Conservation (phyloP, 1,140 invertebrate species). For the Drosophila albomicans region DNA sequence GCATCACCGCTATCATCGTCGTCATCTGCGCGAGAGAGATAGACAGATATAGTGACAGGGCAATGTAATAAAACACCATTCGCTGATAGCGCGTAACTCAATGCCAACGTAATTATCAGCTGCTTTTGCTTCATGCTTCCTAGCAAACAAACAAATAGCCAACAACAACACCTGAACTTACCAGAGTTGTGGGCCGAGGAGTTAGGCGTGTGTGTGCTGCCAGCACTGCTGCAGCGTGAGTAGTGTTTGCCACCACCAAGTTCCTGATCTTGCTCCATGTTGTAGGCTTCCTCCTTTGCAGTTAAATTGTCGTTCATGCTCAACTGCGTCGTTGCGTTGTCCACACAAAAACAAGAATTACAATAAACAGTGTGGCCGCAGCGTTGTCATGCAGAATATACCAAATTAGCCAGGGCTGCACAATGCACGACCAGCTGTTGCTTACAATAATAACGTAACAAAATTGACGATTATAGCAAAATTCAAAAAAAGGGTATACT, state of each 20-base stretch:
- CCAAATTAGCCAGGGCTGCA: background rate
- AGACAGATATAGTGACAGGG: conserved; percentile 21
- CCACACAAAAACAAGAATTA: conserved; percentile 64
- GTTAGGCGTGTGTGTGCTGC: conserved; percentile 92
- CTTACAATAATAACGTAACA: too few species aligned
- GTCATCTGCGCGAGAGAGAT: conserved; percentile 56
- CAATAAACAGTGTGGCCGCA: background rate
- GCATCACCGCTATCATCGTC: conserved; percentile 96
- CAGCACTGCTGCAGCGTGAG: conserved; percentile 92
- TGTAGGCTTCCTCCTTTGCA: conserved; percentile 58
- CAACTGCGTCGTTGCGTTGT: conserved; percentile 66
- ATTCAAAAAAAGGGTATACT: too few species aligned
- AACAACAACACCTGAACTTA: conserved; percentile 74
- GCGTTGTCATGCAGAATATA: background rate
- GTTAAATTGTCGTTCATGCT: conserved; percentile 64
- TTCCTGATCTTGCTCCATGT: conserved; percentile 88
- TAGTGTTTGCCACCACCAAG: conserved; percentile 87
- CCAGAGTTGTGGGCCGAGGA: conserved; percentile 95
- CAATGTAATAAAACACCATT: conserved; percentile 57
- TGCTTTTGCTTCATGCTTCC: conserved; percentile 13
- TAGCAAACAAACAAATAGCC: conserved; percentile 33
- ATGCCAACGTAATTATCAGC: conserved; percentile 40
- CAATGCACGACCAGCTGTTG: background rate
- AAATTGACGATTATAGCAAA: too few species aligned
- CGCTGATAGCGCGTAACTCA: conserved; percentile 51